Evolutionary conservation across 2,113 vertebrate species (phyloP), one percentile per base, ranked within the genome.

Genomic region (Clupea harengus): DNA sequence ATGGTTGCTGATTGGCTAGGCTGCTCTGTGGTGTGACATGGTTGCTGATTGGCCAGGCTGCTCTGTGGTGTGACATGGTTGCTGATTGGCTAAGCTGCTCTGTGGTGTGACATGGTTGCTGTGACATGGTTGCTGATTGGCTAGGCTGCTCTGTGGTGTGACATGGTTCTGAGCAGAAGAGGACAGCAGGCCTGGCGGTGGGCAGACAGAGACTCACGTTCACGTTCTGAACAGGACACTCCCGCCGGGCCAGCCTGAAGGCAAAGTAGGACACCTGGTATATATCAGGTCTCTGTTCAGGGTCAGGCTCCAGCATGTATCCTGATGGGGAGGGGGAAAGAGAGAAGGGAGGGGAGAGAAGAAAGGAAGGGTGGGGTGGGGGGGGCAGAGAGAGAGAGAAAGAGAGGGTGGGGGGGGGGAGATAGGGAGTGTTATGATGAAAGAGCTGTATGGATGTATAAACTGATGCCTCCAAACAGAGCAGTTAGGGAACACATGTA

Each of bases 271-370:
- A 99, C 85, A 99, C 96, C 90, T 98, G 98, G 93, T 99, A 99
- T 92, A 99, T 98, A 92, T 99, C 98, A 8, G 98, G 98, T 89
- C 98, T 97, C 89, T 95, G 95, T 82, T 99, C 98, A 20, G 98
- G 96, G 89, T 99, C 98, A 90, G 97, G 98, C 89, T 99, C 98
- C 89, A 99, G 95, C 97, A 99, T 99, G 88, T 99, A 99, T 86
- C 98, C 98, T 98, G 86, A 89, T 32, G 72, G 32, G 72, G 82
- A 50, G 72, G 86, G 22, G 83, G 17, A 9, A 60, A 18, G 0
- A 57, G 64, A 85, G 32, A 87, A 50, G 47, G 20, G 25, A 2
- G 46, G 52, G 82, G 2, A 75, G 15, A 85, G 45, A 9, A 54
- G 45, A 67, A 6, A 88, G 17, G 46, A 0, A 52, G 45, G 86